A percentile compares a stretch with the other conserved stretches of the same genome.
These are phyloP conservation scores for Noctua comes DNA, from an alignment of 2,888 invertebrate species.

Conservation along the genomic window DNA sequence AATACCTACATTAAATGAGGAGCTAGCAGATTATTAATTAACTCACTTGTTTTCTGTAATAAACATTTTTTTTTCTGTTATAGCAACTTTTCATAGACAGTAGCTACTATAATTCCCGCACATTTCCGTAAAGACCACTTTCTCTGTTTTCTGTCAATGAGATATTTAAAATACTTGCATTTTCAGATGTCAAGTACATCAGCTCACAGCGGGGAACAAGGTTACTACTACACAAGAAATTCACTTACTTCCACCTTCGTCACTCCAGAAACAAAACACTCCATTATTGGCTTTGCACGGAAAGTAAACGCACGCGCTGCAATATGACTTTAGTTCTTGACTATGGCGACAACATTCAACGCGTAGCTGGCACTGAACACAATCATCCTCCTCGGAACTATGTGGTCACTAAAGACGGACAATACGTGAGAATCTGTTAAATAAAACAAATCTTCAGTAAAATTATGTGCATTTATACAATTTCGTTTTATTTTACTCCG, in stretches of 20 bases:
- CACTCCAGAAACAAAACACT: slow-evolving; percentile 2
- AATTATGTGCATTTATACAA: background rate
- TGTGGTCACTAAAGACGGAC: background rate
- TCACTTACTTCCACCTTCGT: slow-evolving; percentile 26
- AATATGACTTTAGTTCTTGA: slow-evolving; percentile 14
- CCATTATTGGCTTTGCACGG: slow-evolving; percentile 44
- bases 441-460: background rate
- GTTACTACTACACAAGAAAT: slow-evolving; percentile 25
- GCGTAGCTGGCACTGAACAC: slow-evolving; percentile 13
- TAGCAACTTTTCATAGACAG: background rate
- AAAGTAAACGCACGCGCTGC: slow-evolving; percentile 28
- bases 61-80: background rate
- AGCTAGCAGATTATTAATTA: background rate
- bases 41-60: background rate
- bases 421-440: slow-evolving; percentile 14
- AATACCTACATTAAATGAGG: background rate
- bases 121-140: slow-evolving; percentile 20
- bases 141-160: background rate
- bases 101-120: background rate
- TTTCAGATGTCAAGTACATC: slow-evolving; percentile 41
- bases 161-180: background rate
- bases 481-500: background rate
- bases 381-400: slow-evolving; percentile 39
- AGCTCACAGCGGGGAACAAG: slow-evolving; percentile 24
- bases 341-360: background rate